A percentile compares a stretch with the other conserved stretches of the same genome.
Evolutionary conservation across 2,888 invertebrate species (phyloP).

Genomic region (Iselma pallidipennis): DNA sequence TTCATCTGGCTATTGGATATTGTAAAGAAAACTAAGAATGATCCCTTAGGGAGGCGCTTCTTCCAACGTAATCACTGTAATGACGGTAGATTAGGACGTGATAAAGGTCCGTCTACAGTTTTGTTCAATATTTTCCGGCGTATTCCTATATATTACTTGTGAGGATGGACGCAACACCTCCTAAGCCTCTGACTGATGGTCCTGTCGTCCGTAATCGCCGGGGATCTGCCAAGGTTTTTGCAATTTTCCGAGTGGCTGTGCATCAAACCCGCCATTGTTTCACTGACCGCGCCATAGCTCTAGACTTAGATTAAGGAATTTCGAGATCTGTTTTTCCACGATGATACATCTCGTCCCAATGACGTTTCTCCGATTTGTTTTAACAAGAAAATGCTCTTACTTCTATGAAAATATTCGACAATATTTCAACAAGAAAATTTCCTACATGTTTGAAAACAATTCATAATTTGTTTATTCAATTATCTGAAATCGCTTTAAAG

Average conservation of each 20-base stretch:
- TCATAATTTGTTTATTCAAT: not conserved
- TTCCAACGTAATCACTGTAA: slow-evolving; percentile 22
- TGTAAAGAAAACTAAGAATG: not conserved
- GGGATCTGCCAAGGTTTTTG: slow-evolving; percentile 48
- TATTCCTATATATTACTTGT: slow-evolving; percentile 39
- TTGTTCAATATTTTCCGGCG: slow-evolving; percentile 41
- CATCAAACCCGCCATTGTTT: slow-evolving; percentile 45
- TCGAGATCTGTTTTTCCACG: slow-evolving; percentile 30
- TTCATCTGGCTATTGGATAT: not conserved
- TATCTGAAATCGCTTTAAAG: too few species aligned
- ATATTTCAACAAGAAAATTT: not conserved
- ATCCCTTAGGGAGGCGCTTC: not conserved
- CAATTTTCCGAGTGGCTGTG: slow-evolving; percentile 52
- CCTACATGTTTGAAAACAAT: too few species aligned
- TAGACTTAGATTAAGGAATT: slow-evolving; percentile 33
- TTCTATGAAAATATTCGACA: not conserved
- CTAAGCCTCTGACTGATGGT: slow-evolving; percentile 50
- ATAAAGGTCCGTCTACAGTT: slow-evolving; percentile 38
- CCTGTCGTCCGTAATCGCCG: slow-evolving; percentile 48
- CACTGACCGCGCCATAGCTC: slow-evolving; percentile 38
- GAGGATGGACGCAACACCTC: slow-evolving; percentile 44
- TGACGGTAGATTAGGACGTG: slow-evolving; percentile 34
- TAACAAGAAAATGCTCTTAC: too few species aligned
- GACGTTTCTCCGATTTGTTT: not conserved
- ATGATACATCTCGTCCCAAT: not conserved